A percentile compares a stretch with the other conserved stretches of the same genome.
phyloP scores from a whole-genome alignment of 1,140 invertebrate genomes.

The Lepidurus apus region DNA sequence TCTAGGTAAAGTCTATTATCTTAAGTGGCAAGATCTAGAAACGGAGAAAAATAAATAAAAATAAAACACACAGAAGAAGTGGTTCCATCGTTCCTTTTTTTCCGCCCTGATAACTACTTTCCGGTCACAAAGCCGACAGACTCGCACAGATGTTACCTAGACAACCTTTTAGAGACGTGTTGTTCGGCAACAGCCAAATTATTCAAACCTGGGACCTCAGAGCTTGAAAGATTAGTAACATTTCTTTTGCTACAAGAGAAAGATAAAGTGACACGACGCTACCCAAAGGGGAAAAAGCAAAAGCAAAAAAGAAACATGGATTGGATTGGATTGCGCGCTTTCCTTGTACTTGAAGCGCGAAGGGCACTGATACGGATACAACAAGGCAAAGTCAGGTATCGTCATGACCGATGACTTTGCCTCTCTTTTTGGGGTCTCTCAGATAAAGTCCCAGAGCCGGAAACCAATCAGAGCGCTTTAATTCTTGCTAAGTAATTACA shows the following conservation, averaged over 20 bases:
- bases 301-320: no score
- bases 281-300: neutral
- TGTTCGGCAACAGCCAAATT: neutral
- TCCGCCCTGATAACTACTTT: neutral
- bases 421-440: no score
- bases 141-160: neutral
- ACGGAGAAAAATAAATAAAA: neutral
- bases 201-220: neutral
- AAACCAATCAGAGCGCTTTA: no score
- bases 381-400: no score
- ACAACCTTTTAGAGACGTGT: slow-evolving; percentile 1
- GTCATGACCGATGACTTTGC: no score
- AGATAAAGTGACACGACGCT: neutral
- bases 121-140: neutral
- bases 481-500: no score
- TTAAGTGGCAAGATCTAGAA: neutral
- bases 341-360: no score
- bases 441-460: no score
- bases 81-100: neutral
- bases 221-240: neutral
- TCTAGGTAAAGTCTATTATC: neutral
- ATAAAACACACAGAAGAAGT: neutral
- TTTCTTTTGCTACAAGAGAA: neutral
- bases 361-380: no score
- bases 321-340: no score